phyloP scores from a whole-genome alignment of 2,797 vertebrate genomes.

The Peromyscus eremicus region DNA sequence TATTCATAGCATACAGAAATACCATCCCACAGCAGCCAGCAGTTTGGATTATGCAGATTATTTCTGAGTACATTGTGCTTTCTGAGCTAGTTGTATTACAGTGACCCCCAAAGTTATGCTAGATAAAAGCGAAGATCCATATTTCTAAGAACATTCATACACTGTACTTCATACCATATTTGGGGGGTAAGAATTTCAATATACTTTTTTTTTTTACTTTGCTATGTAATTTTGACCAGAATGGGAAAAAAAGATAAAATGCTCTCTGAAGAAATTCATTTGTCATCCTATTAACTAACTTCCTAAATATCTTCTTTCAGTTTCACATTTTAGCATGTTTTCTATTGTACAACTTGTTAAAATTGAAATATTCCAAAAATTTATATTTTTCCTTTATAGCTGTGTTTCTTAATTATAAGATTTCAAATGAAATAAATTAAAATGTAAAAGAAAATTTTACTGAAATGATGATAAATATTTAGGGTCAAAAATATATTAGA shows the following conservation, averaged over 20 bases:
- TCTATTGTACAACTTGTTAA: slow-evolving; percentile 23
- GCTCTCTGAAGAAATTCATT: not conserved
- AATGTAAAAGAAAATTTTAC: slow-evolving; percentile 51
- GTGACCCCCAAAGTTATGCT: not conserved
- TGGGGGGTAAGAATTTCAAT: not conserved
- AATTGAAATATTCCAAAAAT: slow-evolving; percentile 25
- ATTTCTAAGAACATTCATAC: not conserved
- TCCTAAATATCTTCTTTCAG: slow-evolving; percentile 5
- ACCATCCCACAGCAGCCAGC: not conserved
- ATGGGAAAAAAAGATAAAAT: not conserved
- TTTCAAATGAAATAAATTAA: slow-evolving; percentile 47
- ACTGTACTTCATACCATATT: not conserved
- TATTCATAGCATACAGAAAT: too few species aligned
- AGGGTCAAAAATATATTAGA: slow-evolving; percentile 27
- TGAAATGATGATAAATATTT: slow-evolving; percentile 55
- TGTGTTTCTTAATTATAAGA: slow-evolving; percentile 12
- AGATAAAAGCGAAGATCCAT: not conserved
- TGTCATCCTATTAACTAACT: not conserved
- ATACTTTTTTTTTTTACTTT: not conserved
- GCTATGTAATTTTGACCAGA: slow-evolving; percentile 25
- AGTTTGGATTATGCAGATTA: slow-evolving; percentile 6
- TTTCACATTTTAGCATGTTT: slow-evolving; percentile 43
- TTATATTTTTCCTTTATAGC: not conserved
- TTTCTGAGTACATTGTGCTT: not conserved
- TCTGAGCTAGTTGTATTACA: slow-evolving; percentile 18